phyloP scores from a whole-genome alignment of 2,797 vertebrate species.

The Hypotaenidia philippensis region DNA sequence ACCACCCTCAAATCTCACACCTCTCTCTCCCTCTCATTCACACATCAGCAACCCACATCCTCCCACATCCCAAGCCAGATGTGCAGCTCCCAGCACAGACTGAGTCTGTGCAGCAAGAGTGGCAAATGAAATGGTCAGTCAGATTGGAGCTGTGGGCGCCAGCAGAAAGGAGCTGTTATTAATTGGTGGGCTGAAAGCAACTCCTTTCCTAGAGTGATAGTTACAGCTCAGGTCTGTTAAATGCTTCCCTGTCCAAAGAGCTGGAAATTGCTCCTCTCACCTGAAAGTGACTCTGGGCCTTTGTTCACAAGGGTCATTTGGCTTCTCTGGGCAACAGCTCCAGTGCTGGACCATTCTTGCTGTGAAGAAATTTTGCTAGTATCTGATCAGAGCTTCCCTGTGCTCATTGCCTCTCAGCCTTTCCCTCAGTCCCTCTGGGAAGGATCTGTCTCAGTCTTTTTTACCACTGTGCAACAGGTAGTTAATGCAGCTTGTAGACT shows the following conservation, averaged over 20 bases:
- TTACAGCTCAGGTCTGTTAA: not conserved
- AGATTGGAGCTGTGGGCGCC: not conserved
- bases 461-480: not conserved
- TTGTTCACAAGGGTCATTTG: not conserved
- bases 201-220: not conserved
- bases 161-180: not conserved
- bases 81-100: not conserved
- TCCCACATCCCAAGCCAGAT: not conserved
- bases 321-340: not conserved
- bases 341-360: not conserved
- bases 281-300: not conserved
- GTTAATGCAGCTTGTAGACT: not conserved
- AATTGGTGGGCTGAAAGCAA: not conserved
- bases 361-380: not conserved
- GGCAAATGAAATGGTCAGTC: not conserved
- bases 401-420: not conserved
- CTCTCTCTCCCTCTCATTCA: not conserved
- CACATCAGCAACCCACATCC: slow-evolving; percentile 9
- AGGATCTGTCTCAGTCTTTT: not conserved
- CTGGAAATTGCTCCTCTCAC: not conserved
- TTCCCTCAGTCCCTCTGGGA: not conserved
- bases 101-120: not conserved
- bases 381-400: not conserved
- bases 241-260: not conserved
- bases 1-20: not conserved